Evolutionary conservation across 2,113 vertebrate genomes (phyloP), one percentile per base, ranked within the genome.

Genomic region (Baryphthengus martii): DNA sequence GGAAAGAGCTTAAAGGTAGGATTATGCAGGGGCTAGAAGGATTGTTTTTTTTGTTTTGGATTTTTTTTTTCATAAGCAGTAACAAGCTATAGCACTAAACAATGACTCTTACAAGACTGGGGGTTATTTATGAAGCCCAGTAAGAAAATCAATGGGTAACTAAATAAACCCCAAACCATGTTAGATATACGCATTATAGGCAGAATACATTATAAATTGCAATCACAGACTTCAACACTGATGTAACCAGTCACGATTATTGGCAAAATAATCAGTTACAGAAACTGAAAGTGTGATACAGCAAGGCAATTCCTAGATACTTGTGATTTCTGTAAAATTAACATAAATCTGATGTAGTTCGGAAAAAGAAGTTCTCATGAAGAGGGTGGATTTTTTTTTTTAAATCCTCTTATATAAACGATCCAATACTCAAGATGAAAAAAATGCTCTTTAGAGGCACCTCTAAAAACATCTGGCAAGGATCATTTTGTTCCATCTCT

Each of bases 401-500:
- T 25, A 3, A n/a, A 24, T 23, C 10, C 23, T 78, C 47, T 67
- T 25, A 81, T 75, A 55, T 62, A 53, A 83, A 66, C 5, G 13
- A 33, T 44, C 45, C 61, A 55, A 71, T 31, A 88, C 2, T 7
- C 59, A 35, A 66, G 45, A 56, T 29, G 24, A 19, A 37, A 58
- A 88, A 25, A 53, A 56, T 2, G 25, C 56, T 92, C 55, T 70
- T 80, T 42, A 87, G 68, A 89, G 47, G 52, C 77, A 89, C 35
- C 7, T 82, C 71, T 72, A 49, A 63, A 77, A 95, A 86, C 93
- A 95, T 72, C 91, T 96, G 88, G 76, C 84, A 84, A 81, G 52
- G 73, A 89, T 86, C 45, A 78, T 45, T 86, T 62, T 85, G 56
- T 86, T 85, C 91, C 66, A 67, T 44, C 52, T 80, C 82, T 4